Evolutionary conservation across 2,113 vertebrate genomes (phyloP).

Genomic region (Crotalus horridus): DNA sequence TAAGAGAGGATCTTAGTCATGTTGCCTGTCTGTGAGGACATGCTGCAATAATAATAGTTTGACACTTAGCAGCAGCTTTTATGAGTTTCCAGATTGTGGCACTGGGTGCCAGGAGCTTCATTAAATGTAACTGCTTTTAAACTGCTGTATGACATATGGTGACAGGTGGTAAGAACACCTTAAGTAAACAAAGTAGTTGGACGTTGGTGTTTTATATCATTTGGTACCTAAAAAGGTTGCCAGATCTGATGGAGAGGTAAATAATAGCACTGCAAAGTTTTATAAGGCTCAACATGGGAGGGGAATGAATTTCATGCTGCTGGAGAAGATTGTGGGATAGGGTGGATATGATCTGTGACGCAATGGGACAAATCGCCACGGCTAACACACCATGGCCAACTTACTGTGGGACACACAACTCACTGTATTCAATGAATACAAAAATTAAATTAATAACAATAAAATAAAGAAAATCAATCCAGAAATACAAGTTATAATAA

Average conservation of each 20-base stretch:
- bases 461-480: not conserved
- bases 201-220: not conserved
- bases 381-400: not conserved
- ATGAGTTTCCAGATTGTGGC: not conserved
- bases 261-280: not conserved
- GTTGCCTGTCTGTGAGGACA: not conserved
- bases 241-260: not conserved
- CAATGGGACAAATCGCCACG: not conserved
- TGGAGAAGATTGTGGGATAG: not conserved
- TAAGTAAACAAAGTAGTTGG: conserved; percentile 8
- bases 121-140: conserved; percentile 2
- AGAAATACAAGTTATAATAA: not conserved
- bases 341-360: not conserved
- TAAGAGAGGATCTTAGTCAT: not conserved
- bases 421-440: not conserved
- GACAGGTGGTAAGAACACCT: conserved; percentile 7
- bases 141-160: not conserved
- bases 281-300: not conserved
- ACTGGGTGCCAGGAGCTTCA: not conserved
- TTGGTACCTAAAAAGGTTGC: not conserved
- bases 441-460: not conserved
- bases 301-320: not conserved
- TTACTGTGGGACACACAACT: not conserved
- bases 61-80: not conserved
- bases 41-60: not conserved